Percentiles rank a stretch among this genome's conserved stretches.
phyloP scores from a whole-genome alignment of 2,888 invertebrate genomes.

The Clitarchus hookeri region DNA sequence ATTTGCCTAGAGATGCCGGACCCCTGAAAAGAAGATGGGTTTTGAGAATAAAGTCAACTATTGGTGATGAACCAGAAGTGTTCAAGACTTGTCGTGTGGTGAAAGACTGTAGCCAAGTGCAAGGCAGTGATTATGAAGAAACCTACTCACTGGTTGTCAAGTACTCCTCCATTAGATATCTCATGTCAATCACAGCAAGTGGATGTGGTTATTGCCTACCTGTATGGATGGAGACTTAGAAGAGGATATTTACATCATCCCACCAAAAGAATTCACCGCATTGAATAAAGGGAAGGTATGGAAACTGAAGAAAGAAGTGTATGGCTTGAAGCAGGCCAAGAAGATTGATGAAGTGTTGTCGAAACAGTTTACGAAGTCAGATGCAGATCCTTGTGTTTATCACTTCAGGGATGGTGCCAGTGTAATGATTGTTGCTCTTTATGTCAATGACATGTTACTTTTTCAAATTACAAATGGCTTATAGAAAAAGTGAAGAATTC shows the following conservation, averaged over 20 bases:
- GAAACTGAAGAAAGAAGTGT: conserved; percentile 23
- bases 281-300: conserved; percentile 17
- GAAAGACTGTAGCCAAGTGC: background rate
- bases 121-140: background rate
- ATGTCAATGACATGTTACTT: background rate
- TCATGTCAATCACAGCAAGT: background rate
- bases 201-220: background rate
- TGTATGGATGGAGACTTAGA: background rate
- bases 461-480: background rate
- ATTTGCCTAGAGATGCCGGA: background rate
- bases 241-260: background rate
- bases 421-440: background rate
- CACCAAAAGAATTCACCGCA: background rate
- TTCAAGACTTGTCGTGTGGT: background rate
- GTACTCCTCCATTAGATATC: background rate
- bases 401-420: background rate
- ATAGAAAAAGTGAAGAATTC: background rate
- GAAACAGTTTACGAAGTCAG: background rate
- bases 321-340: conserved; percentile 28
- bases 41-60: background rate
- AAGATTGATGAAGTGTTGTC: background rate
- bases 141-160: background rate
- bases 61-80: background rate
- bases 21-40: background rate
- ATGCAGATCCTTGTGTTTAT: conserved; percentile 2